Percentiles rank a stretch among this genome's conserved stretches.
These are phyloP conservation scores for Conus betulinus DNA, from an alignment of 1,140 invertebrate species.

Conservation along the genomic window DNA sequence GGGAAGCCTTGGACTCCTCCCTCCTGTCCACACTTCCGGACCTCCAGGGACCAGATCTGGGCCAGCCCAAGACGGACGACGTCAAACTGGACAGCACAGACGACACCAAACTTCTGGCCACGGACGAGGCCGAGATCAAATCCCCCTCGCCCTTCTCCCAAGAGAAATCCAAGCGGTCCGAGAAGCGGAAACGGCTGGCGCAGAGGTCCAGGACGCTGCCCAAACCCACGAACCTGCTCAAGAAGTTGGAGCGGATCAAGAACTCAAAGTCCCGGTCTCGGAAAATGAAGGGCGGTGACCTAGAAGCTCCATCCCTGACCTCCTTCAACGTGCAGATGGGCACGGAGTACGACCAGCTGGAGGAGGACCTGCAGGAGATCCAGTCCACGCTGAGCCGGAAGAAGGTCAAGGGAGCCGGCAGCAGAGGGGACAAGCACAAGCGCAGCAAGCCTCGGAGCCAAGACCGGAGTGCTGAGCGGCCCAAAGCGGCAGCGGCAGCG, in stretches of 20 bases:
- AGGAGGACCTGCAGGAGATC: background rate
- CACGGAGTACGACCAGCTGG: background rate
- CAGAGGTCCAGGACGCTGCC: background rate
- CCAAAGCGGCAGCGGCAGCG: background rate
- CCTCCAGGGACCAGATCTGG: background rate
- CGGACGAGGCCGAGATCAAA: background rate
- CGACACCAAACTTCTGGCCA: background rate
- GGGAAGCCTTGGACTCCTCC: background rate
- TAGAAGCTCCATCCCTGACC: background rate
- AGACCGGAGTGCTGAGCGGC: background rate
- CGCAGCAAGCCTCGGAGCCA: slow-evolving; percentile 13
- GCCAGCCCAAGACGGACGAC: slow-evolving; percentile 29
- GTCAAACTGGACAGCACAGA: background rate
- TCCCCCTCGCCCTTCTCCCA: background rate
- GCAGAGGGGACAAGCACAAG: background rate
- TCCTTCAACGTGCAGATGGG: background rate
- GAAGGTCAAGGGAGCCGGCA: background rate
- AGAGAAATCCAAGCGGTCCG: background rate
- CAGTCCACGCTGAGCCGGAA: background rate
- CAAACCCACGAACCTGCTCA: slow-evolving; percentile 12
- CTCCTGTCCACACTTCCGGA: background rate
- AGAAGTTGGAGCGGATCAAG: slow-evolving; percentile 17
- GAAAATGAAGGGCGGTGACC: background rate
- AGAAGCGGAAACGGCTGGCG: slow-evolving; percentile 3
- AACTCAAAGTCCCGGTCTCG: background rate